Evolutionary conservation across 64 coral and sea anemone genomes (phyloP), one percentile per base, ranked within the genome.

Genomic region (Dendrophyllia cribrosa): DNA sequence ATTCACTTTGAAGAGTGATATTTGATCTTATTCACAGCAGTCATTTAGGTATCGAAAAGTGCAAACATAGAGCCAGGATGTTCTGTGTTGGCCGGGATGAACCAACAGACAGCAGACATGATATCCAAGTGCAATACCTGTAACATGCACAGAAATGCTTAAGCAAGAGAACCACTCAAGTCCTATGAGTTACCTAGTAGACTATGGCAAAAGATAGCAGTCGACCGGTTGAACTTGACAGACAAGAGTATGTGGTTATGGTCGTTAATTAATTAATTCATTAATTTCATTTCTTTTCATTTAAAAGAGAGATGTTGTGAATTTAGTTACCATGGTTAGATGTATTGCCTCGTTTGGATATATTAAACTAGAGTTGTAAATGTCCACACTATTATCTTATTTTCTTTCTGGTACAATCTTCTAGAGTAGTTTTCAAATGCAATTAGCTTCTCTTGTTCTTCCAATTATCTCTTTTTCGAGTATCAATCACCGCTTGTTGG

Each of bases 11-110:
- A 64, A 13, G 58, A 0, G 43, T 72, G 48, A 70, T 60, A n/a
- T n/a, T n/a, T 24, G 16, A 55, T 19, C 34, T 20, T 43, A 70
- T 91, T 51, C 89, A 91, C 53, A 60, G 48, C 15, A 73, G 76
- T 14, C 89, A 83, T 55, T 48, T 72, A 58, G 89, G 89, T 4
- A 74, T 74, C 34, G 50, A 91, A 21, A 59, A 51, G 14, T 82
- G 62, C 23, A 69, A 74, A 59, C 63, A 22, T 22, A 52, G 78
- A 74, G 89, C 89, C 53, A 51, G 78, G 77, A 79, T 25, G 21
- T 9, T 56, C 5, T 89, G 4, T 78, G n/a, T 62, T 89, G 88
- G 88, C 88, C 88, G 6, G 43, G 58, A 78, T 91, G 66, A 70
- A 73, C 59, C 58, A 70, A 68, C 65, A 91, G 44, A 82, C 82